Evolutionary conservation across 2,797 vertebrate species (phyloP), one percentile per base, ranked within the genome.

Genomic region (Oreonectes daqikongensis): DNA sequence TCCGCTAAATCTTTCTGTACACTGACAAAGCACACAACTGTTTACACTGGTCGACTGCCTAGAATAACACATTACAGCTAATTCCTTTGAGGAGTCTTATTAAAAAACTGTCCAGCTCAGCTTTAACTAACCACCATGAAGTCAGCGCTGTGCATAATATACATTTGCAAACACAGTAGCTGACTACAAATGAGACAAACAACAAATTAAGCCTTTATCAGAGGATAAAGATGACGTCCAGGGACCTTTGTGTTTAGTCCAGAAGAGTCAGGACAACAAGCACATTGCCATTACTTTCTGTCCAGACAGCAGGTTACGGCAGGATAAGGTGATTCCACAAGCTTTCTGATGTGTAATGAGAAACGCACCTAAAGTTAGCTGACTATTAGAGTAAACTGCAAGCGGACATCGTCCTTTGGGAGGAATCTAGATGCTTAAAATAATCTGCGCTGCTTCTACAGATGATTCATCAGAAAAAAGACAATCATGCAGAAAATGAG

Each of bases 291-390:
- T 59, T 59, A 78, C 69, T 82, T 84, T 72, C 67, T 72, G 78
- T 55, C 67, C 70, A 72, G 22, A 26, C 53, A 53, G 76, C 53
- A 73, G 60, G 48, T 63, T 52, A 52, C 40, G 10, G 22, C 61
- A 77, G 55, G 38, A 74, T 81, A 50, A 78, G 77, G 59, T 80
- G 65, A 66, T 73, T 72, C 66, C 70, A 52, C 66, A 75, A 63
- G 50, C 65, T 57, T 78, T 85, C 68, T 85, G 70, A 83, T 79
- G 77, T 69, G 79, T 77, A 82, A 84, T 83, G 78, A 74, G 77
- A 81, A 84, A 81, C 50, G 55, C 69, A 70, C 68, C 28, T 30
- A 17, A 77, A 63, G n/a, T 55, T 74, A 50, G 64, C 73, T 60
- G 63, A 79, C 72, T 80, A 65, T 79, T 69, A 71, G 50, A 72